Conservation (phyloP, 2,888 invertebrate genomes). For the Ophraella communa region DNA sequence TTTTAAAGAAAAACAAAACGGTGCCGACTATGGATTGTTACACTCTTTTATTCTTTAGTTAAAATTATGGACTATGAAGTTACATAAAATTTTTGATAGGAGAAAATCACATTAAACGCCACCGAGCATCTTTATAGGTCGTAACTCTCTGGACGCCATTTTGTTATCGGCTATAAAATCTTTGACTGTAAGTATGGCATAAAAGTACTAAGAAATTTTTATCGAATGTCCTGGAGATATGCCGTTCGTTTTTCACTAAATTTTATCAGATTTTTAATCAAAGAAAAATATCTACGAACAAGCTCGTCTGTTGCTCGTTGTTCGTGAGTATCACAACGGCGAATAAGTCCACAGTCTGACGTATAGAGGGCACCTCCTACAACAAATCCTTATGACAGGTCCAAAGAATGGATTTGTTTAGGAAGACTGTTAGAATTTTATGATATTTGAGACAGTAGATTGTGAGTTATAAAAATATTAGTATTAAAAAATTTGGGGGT, state of each 20-base stretch:
- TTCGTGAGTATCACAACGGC: too few species aligned
- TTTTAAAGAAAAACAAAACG: too few species aligned
- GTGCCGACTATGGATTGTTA: background rate
- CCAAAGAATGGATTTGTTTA: too few species aligned
- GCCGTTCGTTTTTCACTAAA: background rate
- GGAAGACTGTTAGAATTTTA: too few species aligned
- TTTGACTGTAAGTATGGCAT: background rate
- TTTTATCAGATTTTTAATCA: background rate
- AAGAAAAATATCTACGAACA: too few species aligned
- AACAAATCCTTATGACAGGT: too few species aligned
- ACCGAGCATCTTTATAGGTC: conserved; percentile 8
- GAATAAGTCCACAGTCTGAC: too few species aligned
- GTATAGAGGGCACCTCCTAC: too few species aligned
- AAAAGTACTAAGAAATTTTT: background rate
- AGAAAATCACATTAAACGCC: conserved; percentile 1
- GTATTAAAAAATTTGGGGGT: too few species aligned
- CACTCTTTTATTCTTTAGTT: background rate
- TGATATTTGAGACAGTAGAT: too few species aligned
- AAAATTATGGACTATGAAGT: conserved; percentile 4
- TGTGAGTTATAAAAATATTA: too few species aligned
- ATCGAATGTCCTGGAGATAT: background rate
- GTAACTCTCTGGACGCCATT: conserved; percentile 5
- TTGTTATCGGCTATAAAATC: conserved; percentile 7
- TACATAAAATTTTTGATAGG: conserved; percentile 7
- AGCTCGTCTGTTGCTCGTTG: too few species aligned